Percentiles rank a stretch among this genome's conserved stretches.
phyloP scores from a whole-genome alignment of 2,113 vertebrate genomes.

The Diphyllodes magnificus region DNA sequence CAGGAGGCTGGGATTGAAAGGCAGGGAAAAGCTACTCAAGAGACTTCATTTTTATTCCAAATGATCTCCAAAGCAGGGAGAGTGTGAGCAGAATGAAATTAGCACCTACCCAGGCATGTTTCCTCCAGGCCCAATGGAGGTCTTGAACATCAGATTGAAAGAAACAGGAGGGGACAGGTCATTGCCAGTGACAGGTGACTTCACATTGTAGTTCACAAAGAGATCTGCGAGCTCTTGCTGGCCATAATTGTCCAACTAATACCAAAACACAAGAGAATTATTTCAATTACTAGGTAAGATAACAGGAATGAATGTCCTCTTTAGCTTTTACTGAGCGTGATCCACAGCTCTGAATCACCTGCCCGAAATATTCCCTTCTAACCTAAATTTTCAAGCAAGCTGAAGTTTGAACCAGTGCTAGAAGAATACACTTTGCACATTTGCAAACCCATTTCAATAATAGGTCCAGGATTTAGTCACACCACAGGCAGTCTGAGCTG shows the following conservation, averaged over 20 bases:
- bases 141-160: conserved; percentile 99
- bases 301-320: not conserved
- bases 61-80: not conserved
- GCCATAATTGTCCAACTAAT: conserved; percentile 91
- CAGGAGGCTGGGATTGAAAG: not conserved
- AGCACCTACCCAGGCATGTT: conserved; percentile 90
- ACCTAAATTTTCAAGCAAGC: not conserved
- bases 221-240: conserved; percentile 89
- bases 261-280: not conserved
- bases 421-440: not conserved
- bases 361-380: not conserved
- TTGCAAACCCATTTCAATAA: not conserved
- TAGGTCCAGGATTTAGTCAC: not conserved
- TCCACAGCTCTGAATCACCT: not conserved
- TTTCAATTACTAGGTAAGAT: not conserved
- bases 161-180: conserved; percentile 89
- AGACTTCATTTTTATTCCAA: not conserved
- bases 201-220: conserved; percentile 94
- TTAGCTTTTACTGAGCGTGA: not conserved
- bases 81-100: not conserved
- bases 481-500: not conserved
- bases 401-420: not conserved
- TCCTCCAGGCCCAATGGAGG: conserved; percentile 94
- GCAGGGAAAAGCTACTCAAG: not conserved
- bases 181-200: conserved; percentile 92